Conservation (phyloP, 2,888 invertebrate genomes). For the Melolontha melolontha region DNA sequence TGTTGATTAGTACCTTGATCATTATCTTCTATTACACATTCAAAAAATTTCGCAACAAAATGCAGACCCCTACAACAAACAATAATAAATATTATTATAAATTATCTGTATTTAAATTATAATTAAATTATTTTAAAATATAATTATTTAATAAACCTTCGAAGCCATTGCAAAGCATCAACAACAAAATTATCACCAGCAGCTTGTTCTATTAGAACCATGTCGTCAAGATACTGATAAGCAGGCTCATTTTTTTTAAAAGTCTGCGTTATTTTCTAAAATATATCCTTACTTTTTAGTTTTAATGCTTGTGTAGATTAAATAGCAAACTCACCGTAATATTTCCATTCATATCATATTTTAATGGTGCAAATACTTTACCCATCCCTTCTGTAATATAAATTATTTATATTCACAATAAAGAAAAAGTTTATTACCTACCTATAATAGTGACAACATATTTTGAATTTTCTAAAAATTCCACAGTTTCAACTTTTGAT, state of each 20-base stretch:
- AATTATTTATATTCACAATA: conserved; percentile 22
- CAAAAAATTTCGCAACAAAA: conserved; percentile 72
- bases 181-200: conserved; percentile 61
- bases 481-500: conserved; percentile 29
- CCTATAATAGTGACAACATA: conserved; percentile 38
- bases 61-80: conserved; percentile 70
- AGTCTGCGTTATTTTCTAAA: conserved; percentile 73
- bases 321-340: conserved; percentile 73
- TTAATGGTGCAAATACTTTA: conserved; percentile 78
- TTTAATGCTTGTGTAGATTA: conserved; percentile 8
- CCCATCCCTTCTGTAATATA: conserved; percentile 77
- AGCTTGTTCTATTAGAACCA: conserved; percentile 73
- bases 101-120: not conserved
- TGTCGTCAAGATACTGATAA: conserved; percentile 74
- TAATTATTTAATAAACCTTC: conserved; percentile 60
- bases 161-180: conserved; percentile 43
- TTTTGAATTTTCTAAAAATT: conserved; percentile 40
- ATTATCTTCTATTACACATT: conserved; percentile 68
- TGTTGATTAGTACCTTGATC: conserved; percentile 59
- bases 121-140: conserved; percentile 17
- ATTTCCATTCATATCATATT: conserved; percentile 82
- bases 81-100: conserved; percentile 8
- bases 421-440: conserved; percentile 2
- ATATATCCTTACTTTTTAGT: conserved; percentile 37
- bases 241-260: conserved; percentile 68